Conservation (phyloP, 2,113 vertebrate genomes). For the Podarcis raffonei region DNA sequence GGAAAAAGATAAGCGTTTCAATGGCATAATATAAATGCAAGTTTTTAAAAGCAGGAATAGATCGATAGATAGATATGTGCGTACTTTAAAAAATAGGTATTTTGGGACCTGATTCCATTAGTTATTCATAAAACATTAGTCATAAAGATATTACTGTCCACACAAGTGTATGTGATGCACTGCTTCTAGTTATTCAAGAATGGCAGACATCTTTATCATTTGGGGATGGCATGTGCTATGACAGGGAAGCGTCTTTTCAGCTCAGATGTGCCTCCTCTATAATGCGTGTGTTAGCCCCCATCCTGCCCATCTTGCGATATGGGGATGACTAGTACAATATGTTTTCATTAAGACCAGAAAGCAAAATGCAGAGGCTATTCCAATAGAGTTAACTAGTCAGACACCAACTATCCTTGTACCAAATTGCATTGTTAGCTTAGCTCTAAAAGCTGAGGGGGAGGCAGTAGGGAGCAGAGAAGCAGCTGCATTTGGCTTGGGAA, state of each 20-base stretch:
- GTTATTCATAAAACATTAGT: conserved; percentile 60
- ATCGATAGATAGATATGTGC: conserved; percentile 11
- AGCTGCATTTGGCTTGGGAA: background rate
- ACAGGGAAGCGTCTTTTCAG: conserved; percentile 51
- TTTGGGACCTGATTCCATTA: conserved; percentile 61
- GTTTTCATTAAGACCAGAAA: conserved; percentile 59
- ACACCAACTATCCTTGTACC: background rate
- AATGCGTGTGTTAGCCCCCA: conserved; percentile 59
- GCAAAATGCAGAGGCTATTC: conserved; percentile 17
- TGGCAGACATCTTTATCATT: conserved; percentile 68
- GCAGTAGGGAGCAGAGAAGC: accelerated
- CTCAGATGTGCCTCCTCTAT: conserved; percentile 56
- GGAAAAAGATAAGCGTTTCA: conserved; percentile 54
- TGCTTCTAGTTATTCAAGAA: conserved; percentile 48
- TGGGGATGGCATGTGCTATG: conserved; percentile 32
- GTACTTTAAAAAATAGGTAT: conserved; percentile 49
- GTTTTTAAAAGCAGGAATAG: background rate
- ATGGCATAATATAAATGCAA: conserved; percentile 59
- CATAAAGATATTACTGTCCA: conserved; percentile 58
- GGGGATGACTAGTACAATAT: conserved; percentile 53
- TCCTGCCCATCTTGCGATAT: conserved; percentile 41
- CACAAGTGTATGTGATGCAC: conserved; percentile 62
- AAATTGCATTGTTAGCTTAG: background rate
- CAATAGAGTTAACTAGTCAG: background rate
- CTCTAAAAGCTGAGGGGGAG: background rate